Conservation (phyloP, 2,888 invertebrate genomes). For the Habroteleia sp. region DNA sequence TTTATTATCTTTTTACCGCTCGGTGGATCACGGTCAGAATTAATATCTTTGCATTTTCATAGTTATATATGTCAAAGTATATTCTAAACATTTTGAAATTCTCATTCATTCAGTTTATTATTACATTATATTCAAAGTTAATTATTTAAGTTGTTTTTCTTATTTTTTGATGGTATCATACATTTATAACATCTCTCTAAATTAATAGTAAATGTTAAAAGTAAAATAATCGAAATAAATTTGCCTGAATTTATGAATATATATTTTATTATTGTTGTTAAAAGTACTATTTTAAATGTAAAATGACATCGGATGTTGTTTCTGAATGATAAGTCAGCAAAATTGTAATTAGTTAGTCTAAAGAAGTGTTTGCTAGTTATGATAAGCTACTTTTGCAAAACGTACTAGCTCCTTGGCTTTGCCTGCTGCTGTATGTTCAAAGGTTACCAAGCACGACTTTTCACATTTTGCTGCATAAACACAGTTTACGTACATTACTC, state of each 20-base stretch:
- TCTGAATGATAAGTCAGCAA: constrained; percentile 35
- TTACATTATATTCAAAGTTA: too few relatives aligned
- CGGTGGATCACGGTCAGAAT: too few relatives aligned
- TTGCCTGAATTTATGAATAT: neutral
- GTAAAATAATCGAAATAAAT: too few relatives aligned
- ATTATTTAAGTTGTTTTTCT: too few relatives aligned
- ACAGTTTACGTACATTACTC: constrained; percentile 40
- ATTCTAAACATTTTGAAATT: too few relatives aligned
- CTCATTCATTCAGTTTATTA: too few relatives aligned
- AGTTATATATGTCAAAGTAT: too few relatives aligned
- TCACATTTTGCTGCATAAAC: constrained; percentile 45
- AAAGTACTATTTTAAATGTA: constrained; percentile 9
- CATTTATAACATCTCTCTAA: too few relatives aligned
- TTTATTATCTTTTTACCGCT: too few relatives aligned
- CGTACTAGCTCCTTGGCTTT: constrained; percentile 21
- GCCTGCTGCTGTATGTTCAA: constrained; percentile 22
- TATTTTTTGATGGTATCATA: too few relatives aligned
- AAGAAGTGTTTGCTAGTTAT: constrained; percentile 47
- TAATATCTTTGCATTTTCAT: too few relatives aligned
- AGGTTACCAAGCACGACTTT: constrained; percentile 51
- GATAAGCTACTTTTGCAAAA: constrained; percentile 49
- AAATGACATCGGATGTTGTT: constrained; percentile 7
- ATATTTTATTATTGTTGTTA: neutral
- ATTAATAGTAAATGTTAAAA: too few relatives aligned
- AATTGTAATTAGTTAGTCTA: constrained; percentile 43